A percentile compares a stretch with the other conserved stretches of the same genome.
phyloP scores from a whole-genome alignment of 1,140 invertebrate genomes.

The Drosophila prosaltans region DNA sequence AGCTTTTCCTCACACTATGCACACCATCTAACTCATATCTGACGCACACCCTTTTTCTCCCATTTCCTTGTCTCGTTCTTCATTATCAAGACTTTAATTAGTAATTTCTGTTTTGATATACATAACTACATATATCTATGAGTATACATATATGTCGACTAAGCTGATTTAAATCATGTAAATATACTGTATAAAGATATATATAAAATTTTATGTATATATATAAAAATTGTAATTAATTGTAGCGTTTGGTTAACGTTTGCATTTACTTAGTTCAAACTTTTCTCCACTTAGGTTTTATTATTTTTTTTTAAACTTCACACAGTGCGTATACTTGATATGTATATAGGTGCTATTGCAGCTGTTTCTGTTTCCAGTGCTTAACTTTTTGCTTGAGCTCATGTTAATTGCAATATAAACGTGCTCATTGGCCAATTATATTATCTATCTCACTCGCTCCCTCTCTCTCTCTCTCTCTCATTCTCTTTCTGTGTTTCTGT shows the following conservation, averaged over 20 bases:
- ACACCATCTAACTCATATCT: background rate
- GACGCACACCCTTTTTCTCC: background rate
- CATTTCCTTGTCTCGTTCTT: constrained; percentile 12
- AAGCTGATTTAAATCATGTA: constrained; percentile 29
- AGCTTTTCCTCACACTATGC: constrained; percentile 23
- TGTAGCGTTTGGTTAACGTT: constrained; percentile 18
- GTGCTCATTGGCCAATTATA: constrained; percentile 36
- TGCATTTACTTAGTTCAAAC: constrained; percentile 44
- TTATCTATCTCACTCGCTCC: background rate
- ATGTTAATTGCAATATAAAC: constrained; percentile 42
- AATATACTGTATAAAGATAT: background rate
- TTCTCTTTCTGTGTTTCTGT: background rate
- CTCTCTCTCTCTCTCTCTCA: background rate
- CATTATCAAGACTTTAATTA: constrained; percentile 58
- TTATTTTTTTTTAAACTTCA: background rate
- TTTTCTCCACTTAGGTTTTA: background rate
- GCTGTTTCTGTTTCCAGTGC: constrained; percentile 33
- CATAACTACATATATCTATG: constrained; percentile 30
- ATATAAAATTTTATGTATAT: background rate
- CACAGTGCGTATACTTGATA: constrained; percentile 43
- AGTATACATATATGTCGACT: constrained; percentile 17
- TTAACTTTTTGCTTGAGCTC: constrained; percentile 30
- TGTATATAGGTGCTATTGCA: constrained; percentile 29
- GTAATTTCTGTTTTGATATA: constrained; percentile 45
- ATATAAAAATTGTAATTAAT: constrained; percentile 36